These are phyloP conservation scores for Conistra vaccinii DNA, from an alignment of 2,888 invertebrate genomes.

Conservation along the genomic window DNA sequence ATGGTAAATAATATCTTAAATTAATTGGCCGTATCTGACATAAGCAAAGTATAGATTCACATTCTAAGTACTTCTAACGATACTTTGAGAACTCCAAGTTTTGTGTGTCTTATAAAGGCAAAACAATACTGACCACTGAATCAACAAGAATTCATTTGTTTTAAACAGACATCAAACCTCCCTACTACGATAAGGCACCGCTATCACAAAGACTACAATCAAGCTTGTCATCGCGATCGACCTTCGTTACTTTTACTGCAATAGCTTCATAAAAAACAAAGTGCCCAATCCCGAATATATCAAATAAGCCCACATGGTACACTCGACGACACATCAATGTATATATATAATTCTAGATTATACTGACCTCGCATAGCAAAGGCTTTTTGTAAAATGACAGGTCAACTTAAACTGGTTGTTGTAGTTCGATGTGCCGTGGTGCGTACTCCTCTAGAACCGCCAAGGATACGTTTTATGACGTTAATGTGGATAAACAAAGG, in stretches of 20 bases:
- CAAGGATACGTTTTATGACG: conserved; percentile 66
- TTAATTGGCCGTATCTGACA: background rate
- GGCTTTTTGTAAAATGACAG: background rate
- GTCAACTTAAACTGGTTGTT: background rate
- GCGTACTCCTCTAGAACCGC: conserved; percentile 19
- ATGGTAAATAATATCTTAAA: background rate
- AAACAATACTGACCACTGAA: background rate
- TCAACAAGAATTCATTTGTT: conserved; percentile 7
- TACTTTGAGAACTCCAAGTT: background rate
- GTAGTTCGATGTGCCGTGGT: background rate
- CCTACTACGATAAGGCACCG: conserved; percentile 3
- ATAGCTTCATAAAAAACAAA: conserved; percentile 60
- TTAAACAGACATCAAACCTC: background rate
- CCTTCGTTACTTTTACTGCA: conserved; percentile 55
- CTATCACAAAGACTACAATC: conserved; percentile 29
- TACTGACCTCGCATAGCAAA: background rate
- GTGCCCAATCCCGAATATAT: conserved; percentile 47
- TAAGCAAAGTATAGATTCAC: background rate
- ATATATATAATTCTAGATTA: background rate
- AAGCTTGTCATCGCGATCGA: conserved; percentile 43
- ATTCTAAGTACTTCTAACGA: background rate
- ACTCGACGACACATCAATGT: background rate
- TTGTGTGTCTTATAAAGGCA: background rate
- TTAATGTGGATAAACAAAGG: conserved; percentile 62
- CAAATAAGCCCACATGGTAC: conserved; percentile 47